Percentiles rank a stretch among this genome's conserved stretches.
Evolutionary conservation across 2,888 invertebrate genomes (phyloP).

Genomic region (Allygus modestus): DNA sequence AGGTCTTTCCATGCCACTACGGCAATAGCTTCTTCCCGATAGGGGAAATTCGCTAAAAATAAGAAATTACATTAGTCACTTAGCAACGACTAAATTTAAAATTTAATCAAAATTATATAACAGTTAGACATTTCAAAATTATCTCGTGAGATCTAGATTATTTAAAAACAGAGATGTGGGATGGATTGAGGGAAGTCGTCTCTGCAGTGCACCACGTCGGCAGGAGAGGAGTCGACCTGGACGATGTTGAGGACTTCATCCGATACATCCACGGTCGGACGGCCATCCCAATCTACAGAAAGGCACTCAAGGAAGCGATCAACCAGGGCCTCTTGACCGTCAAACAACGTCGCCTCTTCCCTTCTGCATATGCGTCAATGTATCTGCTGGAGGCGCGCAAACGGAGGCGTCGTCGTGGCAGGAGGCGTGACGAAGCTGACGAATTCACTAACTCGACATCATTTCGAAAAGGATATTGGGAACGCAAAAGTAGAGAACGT

Average conservation of each 20-base stretch:
- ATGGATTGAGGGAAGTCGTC: not conserved
- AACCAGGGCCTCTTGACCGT: not conserved
- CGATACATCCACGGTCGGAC: not conserved
- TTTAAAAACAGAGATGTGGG: not conserved
- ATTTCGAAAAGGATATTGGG: too few species aligned
- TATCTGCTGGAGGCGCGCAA: not conserved
- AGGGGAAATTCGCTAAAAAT: too few species aligned
- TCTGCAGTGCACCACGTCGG: not conserved
- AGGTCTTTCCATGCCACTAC: too few species aligned
- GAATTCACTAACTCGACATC: too few species aligned
- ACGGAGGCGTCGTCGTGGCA: not conserved
- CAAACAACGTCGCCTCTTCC: not conserved
- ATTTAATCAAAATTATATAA: not conserved
- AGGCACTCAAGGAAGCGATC: not conserved
- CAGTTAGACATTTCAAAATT: not conserved
- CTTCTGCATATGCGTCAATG: not conserved
- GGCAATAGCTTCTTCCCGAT: too few species aligned
- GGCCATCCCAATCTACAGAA: not conserved
- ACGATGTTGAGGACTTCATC: not conserved
- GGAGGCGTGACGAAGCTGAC: not conserved
- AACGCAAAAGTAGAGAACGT: too few species aligned
- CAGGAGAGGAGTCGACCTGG: not conserved
- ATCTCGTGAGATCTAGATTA: not conserved
- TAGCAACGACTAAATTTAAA: not conserved
- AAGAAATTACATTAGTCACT: not conserved